phyloP scores from a whole-genome alignment of 1,140 invertebrate species.

The Heliconius congener region DNA sequence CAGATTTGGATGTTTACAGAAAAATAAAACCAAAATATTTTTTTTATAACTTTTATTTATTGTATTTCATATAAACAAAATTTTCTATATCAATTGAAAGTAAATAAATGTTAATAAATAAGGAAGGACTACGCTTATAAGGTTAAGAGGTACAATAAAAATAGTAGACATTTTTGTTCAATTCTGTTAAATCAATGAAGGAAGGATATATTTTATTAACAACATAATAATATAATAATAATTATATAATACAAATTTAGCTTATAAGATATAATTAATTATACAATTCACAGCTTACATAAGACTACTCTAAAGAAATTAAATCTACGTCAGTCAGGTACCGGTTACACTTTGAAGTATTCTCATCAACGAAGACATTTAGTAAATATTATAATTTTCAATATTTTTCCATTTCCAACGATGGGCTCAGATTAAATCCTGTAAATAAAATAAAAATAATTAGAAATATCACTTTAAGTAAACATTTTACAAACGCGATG shows the following conservation, averaged over 20 bases:
- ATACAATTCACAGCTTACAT: not conserved
- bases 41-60: not conserved
- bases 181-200: not conserved
- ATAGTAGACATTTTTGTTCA: not conserved
- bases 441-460: slow-evolving; percentile 32
- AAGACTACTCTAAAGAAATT: not conserved
- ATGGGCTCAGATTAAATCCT: slow-evolving; percentile 54
- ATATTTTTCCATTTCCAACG: slow-evolving; percentile 48
- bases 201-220: not conserved
- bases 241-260: not conserved
- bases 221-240: not conserved
- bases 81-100: not conserved
- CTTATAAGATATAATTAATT: not conserved
- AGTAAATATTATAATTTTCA: slow-evolving; percentile 21
- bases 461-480: not conserved
- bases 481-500: slow-evolving; percentile 1
- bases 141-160: not conserved
- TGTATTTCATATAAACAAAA: not conserved
- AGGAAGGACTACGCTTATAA: not conserved
- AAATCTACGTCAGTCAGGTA: slow-evolving; percentile 2
- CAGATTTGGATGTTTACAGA: not conserved
- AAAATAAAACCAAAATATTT: not conserved
- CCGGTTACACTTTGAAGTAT: not conserved
- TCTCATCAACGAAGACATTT: not conserved
- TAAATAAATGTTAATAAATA: not conserved